Evolutionary conservation across 2,113 vertebrate genomes (phyloP).

Genomic region (Cricetomys ansorgei): DNA sequence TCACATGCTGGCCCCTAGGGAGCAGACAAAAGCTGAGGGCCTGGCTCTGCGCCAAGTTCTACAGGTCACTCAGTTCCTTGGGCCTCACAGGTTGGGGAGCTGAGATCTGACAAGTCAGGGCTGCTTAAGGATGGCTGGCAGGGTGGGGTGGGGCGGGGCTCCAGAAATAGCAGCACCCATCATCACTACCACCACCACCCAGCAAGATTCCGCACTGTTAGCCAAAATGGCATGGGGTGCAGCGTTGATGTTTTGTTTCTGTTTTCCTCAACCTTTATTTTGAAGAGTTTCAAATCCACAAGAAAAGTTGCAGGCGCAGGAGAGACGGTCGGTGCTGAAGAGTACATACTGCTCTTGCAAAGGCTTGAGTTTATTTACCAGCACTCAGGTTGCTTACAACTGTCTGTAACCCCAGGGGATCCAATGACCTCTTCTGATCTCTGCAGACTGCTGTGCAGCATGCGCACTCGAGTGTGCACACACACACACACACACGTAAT

Average conservation of each 20-base stretch:
- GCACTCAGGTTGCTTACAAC: no score
- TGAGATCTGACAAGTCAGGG: not conserved
- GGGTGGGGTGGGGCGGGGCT: not conserved
- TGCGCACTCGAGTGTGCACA: no score
- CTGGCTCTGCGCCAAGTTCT: not conserved
- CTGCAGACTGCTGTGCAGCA: not conserved
- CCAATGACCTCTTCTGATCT: not conserved
- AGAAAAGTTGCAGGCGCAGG: not conserved
- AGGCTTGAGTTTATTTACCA: not conserved
- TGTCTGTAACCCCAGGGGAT: not conserved
- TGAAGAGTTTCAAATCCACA: not conserved
- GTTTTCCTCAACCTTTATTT: not conserved
- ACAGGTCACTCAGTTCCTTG: not conserved
- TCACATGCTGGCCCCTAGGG: not conserved
- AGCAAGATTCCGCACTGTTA: no score
- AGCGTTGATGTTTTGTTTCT: not conserved
- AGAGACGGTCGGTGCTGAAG: not conserved
- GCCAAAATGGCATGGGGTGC: not conserved
- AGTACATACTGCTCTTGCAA: not conserved
- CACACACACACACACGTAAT: not conserved
- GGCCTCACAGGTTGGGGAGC: not conserved
- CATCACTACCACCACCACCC: no score
- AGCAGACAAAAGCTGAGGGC: not conserved
- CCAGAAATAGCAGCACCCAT: no score
- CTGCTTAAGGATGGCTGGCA: not conserved